Percentiles rank a stretch among this genome's conserved stretches.
Evolutionary conservation across 2,888 invertebrate genomes (phyloP).

Genomic region (Pocota personata): DNA sequence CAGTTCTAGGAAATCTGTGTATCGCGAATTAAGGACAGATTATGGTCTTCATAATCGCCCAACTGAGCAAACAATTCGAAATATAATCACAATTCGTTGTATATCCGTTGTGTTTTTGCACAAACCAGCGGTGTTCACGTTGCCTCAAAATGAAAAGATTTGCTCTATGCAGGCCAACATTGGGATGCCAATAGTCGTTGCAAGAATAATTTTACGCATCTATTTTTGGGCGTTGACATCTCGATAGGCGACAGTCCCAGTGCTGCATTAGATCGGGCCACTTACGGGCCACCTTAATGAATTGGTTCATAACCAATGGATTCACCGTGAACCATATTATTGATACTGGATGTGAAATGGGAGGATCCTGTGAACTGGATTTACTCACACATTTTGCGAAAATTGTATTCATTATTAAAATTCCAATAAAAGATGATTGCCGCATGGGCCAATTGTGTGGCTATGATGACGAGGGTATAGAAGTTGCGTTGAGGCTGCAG

Average conservation of each 20-base stretch:
- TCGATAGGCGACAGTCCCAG: constrained; percentile 78
- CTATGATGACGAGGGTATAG: constrained; percentile 34
- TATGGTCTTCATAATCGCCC: too few species aligned
- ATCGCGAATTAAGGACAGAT: too few species aligned
- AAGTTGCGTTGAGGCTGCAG: constrained; percentile 27
- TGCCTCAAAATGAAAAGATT: constrained; percentile 84
- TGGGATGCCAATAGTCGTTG: constrained; percentile 54
- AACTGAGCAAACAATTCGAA: too few species aligned
- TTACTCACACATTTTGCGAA: constrained; percentile 62
- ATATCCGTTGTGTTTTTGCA: constrained; percentile 78
- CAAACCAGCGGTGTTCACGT: constrained; percentile 83
- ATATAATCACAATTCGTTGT: too few species aligned
- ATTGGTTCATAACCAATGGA: constrained; percentile 75
- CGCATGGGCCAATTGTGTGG: constrained; percentile 7
- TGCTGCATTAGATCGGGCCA: constrained; percentile 83
- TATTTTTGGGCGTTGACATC: constrained; percentile 17
- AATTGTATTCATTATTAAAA: constrained; percentile 25
- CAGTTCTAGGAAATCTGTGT: too few species aligned
- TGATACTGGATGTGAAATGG: constrained; percentile 54
- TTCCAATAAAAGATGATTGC: constrained; percentile 48
- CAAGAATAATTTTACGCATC: constrained; percentile 27
- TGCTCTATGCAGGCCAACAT: constrained; percentile 83
- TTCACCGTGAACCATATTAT: constrained; percentile 72
- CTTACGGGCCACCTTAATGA: constrained; percentile 81
- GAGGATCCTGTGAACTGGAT: too few species aligned